A percentile compares a stretch with the other conserved stretches of the same genome.
phyloP scores from a whole-genome alignment of 2,113 vertebrate species.

The Apeltes quadracus region DNA sequence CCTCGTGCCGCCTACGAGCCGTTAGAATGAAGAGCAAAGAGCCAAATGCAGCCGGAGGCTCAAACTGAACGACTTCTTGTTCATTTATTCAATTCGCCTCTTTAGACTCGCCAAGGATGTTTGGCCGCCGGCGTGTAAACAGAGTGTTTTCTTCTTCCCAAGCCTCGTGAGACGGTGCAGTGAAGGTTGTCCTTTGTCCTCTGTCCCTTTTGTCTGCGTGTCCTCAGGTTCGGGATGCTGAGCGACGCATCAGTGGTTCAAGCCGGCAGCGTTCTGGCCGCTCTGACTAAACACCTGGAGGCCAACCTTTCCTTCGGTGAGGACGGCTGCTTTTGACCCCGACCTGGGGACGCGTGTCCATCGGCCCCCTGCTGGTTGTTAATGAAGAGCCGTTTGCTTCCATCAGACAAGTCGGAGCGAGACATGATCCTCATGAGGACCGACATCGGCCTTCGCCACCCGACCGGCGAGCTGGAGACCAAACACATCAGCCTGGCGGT shows the following conservation, averaged over 20 bases:
- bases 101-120: slow-evolving; percentile 64
- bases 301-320: slow-evolving; percentile 89
- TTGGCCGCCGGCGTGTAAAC: slow-evolving; percentile 16
- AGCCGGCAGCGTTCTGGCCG: slow-evolving; percentile 85
- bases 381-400: no score
- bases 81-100: slow-evolving; percentile 72
- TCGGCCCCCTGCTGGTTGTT: no score
- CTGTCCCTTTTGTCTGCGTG: slow-evolving; percentile 1
- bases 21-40: slow-evolving; percentile 58
- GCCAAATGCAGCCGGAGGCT: slow-evolving; percentile 34
- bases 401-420: slow-evolving; percentile 85
- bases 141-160: slow-evolving; percentile 20
- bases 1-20: slow-evolving; percentile 26
- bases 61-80: slow-evolving; percentile 57
- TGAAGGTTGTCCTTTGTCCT: slow-evolving; percentile 48
- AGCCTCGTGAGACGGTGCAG: slow-evolving; percentile 24
- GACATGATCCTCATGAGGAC: slow-evolving; percentile 95
- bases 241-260: slow-evolving; percentile 86
- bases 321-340: no score
- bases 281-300: slow-evolving; percentile 91
- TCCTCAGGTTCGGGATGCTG: slow-evolving; percentile 89
- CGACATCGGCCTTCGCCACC: slow-evolving; percentile 90
- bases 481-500: slow-evolving; percentile 90
- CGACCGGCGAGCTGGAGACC: slow-evolving; percentile 92
- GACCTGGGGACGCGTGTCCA: no score